These are phyloP conservation scores for Hoplostethus mediterraneus DNA, from an alignment of 2,797 vertebrate genomes.

Conservation along the genomic window DNA sequence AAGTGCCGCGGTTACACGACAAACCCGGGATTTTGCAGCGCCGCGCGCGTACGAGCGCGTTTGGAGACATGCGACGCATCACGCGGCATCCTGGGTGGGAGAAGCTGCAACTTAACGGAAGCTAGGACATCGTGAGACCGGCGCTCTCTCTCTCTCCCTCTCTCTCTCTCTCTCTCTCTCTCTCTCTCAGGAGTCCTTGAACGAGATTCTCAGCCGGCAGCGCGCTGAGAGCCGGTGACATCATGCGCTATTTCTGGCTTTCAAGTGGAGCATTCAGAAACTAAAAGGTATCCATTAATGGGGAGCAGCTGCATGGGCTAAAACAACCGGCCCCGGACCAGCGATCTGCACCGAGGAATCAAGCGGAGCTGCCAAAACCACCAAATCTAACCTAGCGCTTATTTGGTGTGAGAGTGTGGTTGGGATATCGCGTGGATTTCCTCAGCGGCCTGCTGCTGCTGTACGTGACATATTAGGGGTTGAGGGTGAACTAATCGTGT, in stretches of 20 bases:
- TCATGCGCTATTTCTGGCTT: conserved; percentile 79
- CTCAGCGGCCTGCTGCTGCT: neutral
- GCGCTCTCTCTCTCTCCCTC: conserved; percentile 21
- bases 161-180: conserved; percentile 19
- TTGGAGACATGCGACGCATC: neutral
- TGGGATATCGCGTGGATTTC: conserved; percentile 19
- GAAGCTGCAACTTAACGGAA: conserved; percentile 22
- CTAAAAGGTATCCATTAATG: conserved; percentile 80
- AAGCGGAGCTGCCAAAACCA: conserved; percentile 40
- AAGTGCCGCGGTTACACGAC: neutral
- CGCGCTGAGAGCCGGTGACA: conserved; percentile 73
- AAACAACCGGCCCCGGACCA: conserved; percentile 45
- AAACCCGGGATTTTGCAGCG: neutral
- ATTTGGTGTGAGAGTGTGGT: neutral
- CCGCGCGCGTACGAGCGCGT: neutral
- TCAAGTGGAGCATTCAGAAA: conserved; percentile 77
- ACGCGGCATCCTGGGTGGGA: neutral
- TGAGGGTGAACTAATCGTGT: conserved; percentile 6
- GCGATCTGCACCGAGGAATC: conserved; percentile 47
- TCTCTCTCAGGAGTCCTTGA: conserved; percentile 62
- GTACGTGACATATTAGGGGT: neutral
- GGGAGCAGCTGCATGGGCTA: conserved; percentile 71
- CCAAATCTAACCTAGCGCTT: conserved; percentile 6
- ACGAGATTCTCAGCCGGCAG: conserved; percentile 61
- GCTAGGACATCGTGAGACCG: conserved; percentile 32